Percentiles rank a stretch among this genome's conserved stretches.
These are phyloP conservation scores for Philopedon plagiatum DNA, from an alignment of 2,888 invertebrate species.

Conservation along the genomic window DNA sequence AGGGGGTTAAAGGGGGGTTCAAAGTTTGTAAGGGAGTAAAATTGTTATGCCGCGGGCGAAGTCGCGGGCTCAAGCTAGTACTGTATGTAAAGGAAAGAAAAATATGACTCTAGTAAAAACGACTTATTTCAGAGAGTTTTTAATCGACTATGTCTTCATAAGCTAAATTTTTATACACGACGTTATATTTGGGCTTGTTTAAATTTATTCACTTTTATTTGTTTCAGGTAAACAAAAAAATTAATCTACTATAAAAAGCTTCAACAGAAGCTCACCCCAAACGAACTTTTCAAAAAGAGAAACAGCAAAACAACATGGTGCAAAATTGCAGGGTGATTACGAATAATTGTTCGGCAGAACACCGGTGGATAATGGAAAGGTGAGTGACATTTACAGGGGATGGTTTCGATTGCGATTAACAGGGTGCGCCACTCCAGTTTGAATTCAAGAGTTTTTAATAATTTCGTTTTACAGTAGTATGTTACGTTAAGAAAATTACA, in stretches of 20 bases:
- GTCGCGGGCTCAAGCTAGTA: too few relatives aligned
- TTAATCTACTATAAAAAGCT: conserved; percentile 48
- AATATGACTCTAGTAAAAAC: too few relatives aligned
- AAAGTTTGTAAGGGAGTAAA: too few relatives aligned
- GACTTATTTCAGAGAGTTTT: too few relatives aligned
- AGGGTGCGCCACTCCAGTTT: conserved; percentile 10
- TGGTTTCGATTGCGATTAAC: conserved; percentile 35
- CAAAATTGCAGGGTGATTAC: conserved; percentile 48
- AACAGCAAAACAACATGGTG: conserved; percentile 44
- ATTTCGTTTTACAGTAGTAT: too few relatives aligned
- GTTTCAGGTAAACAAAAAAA: conserved; percentile 49
- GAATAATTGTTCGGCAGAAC: conserved; percentile 47
- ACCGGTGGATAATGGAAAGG: conserved; percentile 49
- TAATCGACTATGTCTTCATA: too few relatives aligned
- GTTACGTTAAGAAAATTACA: too few relatives aligned
- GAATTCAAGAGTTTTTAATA: too few relatives aligned
- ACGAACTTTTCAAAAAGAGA: conserved; percentile 47
- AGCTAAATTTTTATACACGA: too few relatives aligned
- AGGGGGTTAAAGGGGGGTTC: too few relatives aligned
- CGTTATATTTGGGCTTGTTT: background rate
- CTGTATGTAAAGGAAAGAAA: too few relatives aligned
- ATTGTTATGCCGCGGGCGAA: too few relatives aligned
- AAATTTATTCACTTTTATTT: conserved; percentile 26
- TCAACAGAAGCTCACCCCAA: conserved; percentile 32
- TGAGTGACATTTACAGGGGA: conserved; percentile 48